phyloP scores from a whole-genome alignment of 2,888 invertebrate species.

The Chironomus riparius region DNA sequence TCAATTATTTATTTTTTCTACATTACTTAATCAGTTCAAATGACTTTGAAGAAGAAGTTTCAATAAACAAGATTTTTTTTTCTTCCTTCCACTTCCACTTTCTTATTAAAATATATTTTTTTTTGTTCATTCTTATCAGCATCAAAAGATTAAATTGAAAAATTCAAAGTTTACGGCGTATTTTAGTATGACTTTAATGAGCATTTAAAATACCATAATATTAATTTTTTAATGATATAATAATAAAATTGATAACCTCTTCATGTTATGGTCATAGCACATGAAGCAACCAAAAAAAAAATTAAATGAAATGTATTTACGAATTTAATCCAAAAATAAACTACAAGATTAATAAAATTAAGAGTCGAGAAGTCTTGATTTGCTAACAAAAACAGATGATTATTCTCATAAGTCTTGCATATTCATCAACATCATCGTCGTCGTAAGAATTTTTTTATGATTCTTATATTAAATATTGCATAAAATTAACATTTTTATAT shows the following conservation, averaged over 20 bases:
- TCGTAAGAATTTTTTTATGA: background rate
- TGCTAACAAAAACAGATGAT: background rate
- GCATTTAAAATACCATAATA: slow-evolving; percentile 18
- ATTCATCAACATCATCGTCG: background rate
- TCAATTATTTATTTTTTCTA: background rate
- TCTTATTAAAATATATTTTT: background rate
- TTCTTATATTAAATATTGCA: slow-evolving; percentile 12
- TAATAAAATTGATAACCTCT: slow-evolving; percentile 17
- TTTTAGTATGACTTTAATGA: slow-evolving; percentile 24
- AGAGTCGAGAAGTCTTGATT: background rate
- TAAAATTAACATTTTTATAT: slow-evolving; percentile 15
- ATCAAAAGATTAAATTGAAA: slow-evolving; percentile 13
- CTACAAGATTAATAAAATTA: too few species aligned
- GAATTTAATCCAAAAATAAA: background rate
- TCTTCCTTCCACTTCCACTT: too few species aligned
- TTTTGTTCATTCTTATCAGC: background rate
- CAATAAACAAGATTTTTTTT: too few species aligned
- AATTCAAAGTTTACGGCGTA: slow-evolving; percentile 23
- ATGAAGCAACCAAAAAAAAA: background rate
- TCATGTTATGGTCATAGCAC: slow-evolving; percentile 1
- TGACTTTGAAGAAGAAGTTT: too few species aligned
- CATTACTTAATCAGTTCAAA: too few species aligned
- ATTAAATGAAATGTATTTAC: background rate
- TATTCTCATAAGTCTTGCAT: background rate
- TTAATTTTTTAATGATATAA: slow-evolving; percentile 16